Base-by-base conservation (phyloP, 2,797 vertebrate genomes). In the Pipistrellus nathusii region DNA sequence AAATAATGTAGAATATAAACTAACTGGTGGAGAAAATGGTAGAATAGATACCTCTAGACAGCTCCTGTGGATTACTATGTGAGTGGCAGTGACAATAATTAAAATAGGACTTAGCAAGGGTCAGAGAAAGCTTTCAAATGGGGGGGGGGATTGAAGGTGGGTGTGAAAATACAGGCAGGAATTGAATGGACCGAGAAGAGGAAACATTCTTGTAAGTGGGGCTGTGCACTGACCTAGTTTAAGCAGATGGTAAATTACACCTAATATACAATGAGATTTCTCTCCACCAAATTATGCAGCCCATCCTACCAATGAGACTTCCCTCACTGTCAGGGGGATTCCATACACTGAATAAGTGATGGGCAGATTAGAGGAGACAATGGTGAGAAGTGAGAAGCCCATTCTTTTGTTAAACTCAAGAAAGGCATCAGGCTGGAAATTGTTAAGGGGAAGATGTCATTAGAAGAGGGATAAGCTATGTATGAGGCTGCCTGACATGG, bases 321-420 rank as follows among this genome's bases (percentile, higher is more conserved):
- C 73, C 64, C 13, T 90, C 76, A 57, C 73, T 96, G 87, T 94
- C 89, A 55, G 7, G 30, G 90, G 68, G 55, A 21, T 94, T 95
- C 80, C 85, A 76, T 46, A 93, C 72, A 82, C 64, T 57, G 88
- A 96, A 68, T 87, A 94, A 91, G 89, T 94, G 94, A 93, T 71
- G 51, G 81, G 35, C 82, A 91, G 93, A 94, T 95, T 90, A 95
- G n/a, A 96, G 78, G 53, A 85, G 94, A 94, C 91, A 94, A 55
- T 27, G 87, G 46, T 71, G 86, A 91, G 94, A 88, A 92, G 46
- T 68, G 88, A 91, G 94, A 88, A 30, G 23, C 57, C 57, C 69
- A 17, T 88, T 91, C 94, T 91, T 69, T 64, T 89, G 18, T 75
- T 87, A 82, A 83, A 51, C 55, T 86, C 84, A 78, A 94, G 68